Base-by-base conservation (phyloP, 64 coral and sea anemone genomes). In the Montipora foliosa region DNA sequence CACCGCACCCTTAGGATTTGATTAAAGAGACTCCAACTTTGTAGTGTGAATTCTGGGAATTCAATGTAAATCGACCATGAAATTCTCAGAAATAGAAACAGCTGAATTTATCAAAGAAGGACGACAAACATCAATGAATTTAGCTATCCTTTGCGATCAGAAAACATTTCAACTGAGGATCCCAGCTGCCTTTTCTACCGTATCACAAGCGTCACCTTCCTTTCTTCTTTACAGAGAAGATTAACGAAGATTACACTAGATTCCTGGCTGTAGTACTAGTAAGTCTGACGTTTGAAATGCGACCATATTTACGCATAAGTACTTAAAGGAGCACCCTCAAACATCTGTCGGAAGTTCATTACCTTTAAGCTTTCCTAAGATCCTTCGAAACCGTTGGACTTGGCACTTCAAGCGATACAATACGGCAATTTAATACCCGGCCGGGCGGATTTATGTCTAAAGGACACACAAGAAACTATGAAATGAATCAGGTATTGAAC, bases 1-100 rank as follows among this genome's bases (percentile, higher is more conserved):
- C 82, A 71, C 44, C 82, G 64, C 0, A 22, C 44, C 66, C 17
- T 50, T 71, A 3, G 10, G 1, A 22, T 5, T 46, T 82, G 37
- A 37, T 67, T 67, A 2, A 86, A 86, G 71, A 71, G 20, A 7
- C 5, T 6, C 21, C 21, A 17, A 71, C 5, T 19, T 22, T 24
- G 9, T 86, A 62, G 71, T 37, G 82, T 86, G 82, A 86, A 71
- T 86, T 86, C 82, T 44, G 82, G 45, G 82, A 86, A 82, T 61
- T 24, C 24, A 16, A 4, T 7, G 10, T 46, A 60, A 61, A 10
- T 0, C 44, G 49, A 37, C 3, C 13, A 0, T 15, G 13, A 48
- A 72, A 71, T 86, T 86, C 82, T 19, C 16, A 46, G 82, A 86
- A 86, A 66, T 24, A 71, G 4, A 64, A 64, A 64, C 61, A 7